phyloP scores from a whole-genome alignment of 2,797 vertebrate species.

The Xiphophorus birchmanni region DNA sequence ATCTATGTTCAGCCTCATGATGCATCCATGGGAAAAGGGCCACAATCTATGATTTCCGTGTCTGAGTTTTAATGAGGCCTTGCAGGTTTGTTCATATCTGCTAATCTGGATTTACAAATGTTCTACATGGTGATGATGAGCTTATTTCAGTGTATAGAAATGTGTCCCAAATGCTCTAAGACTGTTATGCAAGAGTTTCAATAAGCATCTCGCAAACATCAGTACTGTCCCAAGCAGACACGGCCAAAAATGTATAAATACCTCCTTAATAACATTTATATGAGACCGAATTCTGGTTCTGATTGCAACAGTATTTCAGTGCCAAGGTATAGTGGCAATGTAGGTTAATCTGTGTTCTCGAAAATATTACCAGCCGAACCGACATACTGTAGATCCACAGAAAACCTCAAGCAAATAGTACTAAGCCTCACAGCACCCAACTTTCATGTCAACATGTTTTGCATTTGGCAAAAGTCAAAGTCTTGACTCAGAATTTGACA shows the following conservation, averaged over 20 bases:
- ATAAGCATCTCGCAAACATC: conserved; percentile 38
- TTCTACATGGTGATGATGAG: conserved; percentile 44
- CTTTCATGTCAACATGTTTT: conserved; percentile 54
- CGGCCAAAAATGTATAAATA: conserved; percentile 37
- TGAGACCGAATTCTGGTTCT: conserved; percentile 34
- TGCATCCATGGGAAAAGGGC: conserved; percentile 48
- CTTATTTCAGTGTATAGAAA: conserved; percentile 16
- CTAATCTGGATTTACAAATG: conserved; percentile 74
- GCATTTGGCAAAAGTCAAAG: conserved; percentile 37
- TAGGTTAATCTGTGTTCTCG: conserved; percentile 54
- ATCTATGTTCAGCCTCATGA: conserved; percentile 16
- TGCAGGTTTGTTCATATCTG: conserved; percentile 63
- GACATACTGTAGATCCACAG: conserved; percentile 8
- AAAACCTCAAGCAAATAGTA: conserved; percentile 14
- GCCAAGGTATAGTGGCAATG: conserved; percentile 51
- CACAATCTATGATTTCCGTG: conserved; percentile 62
- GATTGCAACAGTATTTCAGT: conserved; percentile 3
- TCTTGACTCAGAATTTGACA: conserved; percentile 28
- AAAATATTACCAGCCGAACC: conserved; percentile 22
- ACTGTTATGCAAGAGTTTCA: conserved; percentile 41
- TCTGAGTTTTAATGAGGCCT: conserved; percentile 65
- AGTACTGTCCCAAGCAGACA: conserved; percentile 16
- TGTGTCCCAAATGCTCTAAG: conserved; percentile 16
- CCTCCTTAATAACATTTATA: conserved; percentile 30
- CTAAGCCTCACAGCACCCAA: conserved; percentile 55